phyloP scores from a whole-genome alignment of 2,888 invertebrate genomes.

The Xanthia togata region DNA sequence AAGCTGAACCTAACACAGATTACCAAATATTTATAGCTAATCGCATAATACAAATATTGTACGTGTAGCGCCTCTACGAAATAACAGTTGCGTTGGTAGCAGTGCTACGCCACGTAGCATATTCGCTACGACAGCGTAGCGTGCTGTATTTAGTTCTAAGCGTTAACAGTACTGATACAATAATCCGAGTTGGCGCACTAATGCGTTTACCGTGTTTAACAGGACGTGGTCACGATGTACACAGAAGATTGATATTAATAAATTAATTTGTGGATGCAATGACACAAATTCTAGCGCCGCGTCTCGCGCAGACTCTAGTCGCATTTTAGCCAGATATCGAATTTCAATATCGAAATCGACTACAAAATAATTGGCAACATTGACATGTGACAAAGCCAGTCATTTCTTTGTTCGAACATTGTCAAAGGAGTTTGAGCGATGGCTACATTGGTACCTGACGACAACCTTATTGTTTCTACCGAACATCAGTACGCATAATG shows the following conservation, averaged over 20 bases:
- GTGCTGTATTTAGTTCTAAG: slow-evolving; percentile 49
- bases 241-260: slow-evolving; percentile 39
- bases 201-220: slow-evolving; percentile 59
- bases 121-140: slow-evolving; percentile 54
- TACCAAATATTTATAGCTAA: slow-evolving; percentile 22
- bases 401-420: slow-evolving; percentile 19
- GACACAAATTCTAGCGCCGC: too few relatives aligned
- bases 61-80: slow-evolving; percentile 43
- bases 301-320: background rate
- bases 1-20: slow-evolving; percentile 12
- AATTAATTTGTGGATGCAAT: slow-evolving; percentile 22
- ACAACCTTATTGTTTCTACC: slow-evolving; percentile 57
- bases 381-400: slow-evolving; percentile 9
- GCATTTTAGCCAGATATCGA: background rate
- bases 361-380: background rate
- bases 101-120: slow-evolving; percentile 46
- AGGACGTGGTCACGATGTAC: slow-evolving; percentile 29
- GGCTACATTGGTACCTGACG: slow-evolving; percentile 35
- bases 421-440: slow-evolving; percentile 47
- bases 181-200: slow-evolving; percentile 47
- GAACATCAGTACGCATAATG: slow-evolving; percentile 68
- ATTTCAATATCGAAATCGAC: background rate
- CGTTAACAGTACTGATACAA: slow-evolving; percentile 46
- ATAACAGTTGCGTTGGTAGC: slow-evolving; percentile 48
- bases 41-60: slow-evolving; percentile 36